phyloP scores from a whole-genome alignment of 2,888 invertebrate genomes.

The Zele albiditarsus region DNA sequence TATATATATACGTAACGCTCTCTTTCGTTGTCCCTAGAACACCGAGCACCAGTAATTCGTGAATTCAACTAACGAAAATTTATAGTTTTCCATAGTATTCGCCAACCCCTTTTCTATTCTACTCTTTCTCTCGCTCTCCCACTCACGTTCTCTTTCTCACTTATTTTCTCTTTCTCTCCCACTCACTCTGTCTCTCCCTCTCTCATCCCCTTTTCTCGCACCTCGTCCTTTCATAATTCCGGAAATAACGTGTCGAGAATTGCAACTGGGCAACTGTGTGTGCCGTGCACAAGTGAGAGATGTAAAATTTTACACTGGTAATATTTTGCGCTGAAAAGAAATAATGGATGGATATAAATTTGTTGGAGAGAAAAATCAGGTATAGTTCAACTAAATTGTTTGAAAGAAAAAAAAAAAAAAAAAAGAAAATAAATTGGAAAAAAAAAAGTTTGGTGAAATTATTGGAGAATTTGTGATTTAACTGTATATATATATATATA shows the following conservation, averaged over 20 bases:
- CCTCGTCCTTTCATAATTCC: constrained; percentile 40
- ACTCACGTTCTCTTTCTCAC: neutral
- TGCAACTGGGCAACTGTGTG: constrained; percentile 12
- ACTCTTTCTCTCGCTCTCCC: constrained; percentile 1
- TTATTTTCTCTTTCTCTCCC: neutral
- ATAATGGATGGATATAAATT: constrained; percentile 7
- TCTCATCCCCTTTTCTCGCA: neutral
- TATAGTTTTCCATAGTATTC: constrained; percentile 38
- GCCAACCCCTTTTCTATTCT: neutral
- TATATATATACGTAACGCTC: neutral
- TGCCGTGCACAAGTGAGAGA: neutral
- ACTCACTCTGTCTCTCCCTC: neutral
- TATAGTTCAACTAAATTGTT: neutral
- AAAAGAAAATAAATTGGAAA: neutral
- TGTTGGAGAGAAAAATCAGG: neutral
- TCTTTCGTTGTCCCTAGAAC: neutral
- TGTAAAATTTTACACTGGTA: neutral
- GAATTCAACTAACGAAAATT: constrained; percentile 43
- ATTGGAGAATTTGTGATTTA: too few species aligned
- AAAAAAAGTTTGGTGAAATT: too few species aligned
- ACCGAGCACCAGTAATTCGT: constrained; percentile 15
- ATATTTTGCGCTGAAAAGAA: neutral
- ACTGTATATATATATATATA: neutral
- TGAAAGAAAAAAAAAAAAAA: neutral
- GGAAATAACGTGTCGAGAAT: constrained; percentile 39